Evolutionary conservation across 2,797 vertebrate species (phyloP).

Genomic region (Bradypodion pumilum): DNA sequence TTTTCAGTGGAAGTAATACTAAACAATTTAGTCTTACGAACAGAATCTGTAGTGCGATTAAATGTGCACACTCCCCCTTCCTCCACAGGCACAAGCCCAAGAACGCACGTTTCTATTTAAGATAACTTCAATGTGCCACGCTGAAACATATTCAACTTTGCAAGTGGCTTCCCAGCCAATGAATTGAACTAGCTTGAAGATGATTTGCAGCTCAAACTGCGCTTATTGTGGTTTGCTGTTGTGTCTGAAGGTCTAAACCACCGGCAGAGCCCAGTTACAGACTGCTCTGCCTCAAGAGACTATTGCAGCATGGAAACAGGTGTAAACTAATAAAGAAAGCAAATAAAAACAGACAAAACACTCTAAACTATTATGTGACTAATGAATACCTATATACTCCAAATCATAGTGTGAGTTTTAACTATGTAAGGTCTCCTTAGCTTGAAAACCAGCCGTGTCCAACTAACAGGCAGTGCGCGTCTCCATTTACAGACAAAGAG

Average conservation of each 20-base stretch:
- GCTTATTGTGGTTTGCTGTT: no score
- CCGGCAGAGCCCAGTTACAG: no score
- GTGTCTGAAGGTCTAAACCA: no score
- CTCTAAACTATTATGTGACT: not conserved
- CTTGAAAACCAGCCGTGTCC: no score
- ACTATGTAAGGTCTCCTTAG: no score
- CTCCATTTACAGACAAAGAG: no score
- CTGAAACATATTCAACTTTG: not conserved
- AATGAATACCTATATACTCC: not conserved
- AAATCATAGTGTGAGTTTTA: not conserved
- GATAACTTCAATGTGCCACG: not conserved
- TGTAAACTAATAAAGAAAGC: no score
- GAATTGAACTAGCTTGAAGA: not conserved
- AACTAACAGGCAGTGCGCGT: no score
- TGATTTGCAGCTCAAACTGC: not conserved
- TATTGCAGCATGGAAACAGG: no score
- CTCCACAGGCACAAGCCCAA: not conserved
- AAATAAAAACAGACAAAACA: no score
- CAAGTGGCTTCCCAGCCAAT: not conserved
- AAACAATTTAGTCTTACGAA: not conserved
- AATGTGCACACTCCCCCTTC: not conserved
- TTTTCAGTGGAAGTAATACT: not conserved
- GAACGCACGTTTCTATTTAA: not conserved
- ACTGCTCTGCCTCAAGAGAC: no score
- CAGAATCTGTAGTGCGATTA: not conserved